Evolutionary conservation across 1,140 invertebrate genomes (phyloP).

Genomic region (silkworm (Bombyx mori)): ASM3026992v2 NC_085107.1:2313001-2313500

Average conservation of each 20-base stretch:
- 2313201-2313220: neutral
- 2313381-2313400: too few relatives aligned
- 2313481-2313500: too few relatives aligned
- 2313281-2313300: neutral
- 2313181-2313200: neutral
- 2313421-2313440: too few relatives aligned
- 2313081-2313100: constrained; percentile 29
- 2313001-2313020: constrained; percentile 9
- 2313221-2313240: neutral
- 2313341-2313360: too few relatives aligned
- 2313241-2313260: neutral
- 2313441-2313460: too few relatives aligned
- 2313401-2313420: too few relatives aligned
- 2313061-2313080: constrained; percentile 27
- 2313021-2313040: constrained; percentile 27
- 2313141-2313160: constrained; percentile 3
- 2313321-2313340: too few relatives aligned
- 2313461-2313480: too few relatives aligned
- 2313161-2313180: neutral
- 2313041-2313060: constrained; percentile 3
- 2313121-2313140: constrained; percentile 36
- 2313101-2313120: constrained; percentile 32
- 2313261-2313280: neutral
- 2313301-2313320: neutral
- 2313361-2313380: too few relatives aligned